phyloP scores from a whole-genome alignment of 1,140 invertebrate species.

The Ooceraea biroi region DNA sequence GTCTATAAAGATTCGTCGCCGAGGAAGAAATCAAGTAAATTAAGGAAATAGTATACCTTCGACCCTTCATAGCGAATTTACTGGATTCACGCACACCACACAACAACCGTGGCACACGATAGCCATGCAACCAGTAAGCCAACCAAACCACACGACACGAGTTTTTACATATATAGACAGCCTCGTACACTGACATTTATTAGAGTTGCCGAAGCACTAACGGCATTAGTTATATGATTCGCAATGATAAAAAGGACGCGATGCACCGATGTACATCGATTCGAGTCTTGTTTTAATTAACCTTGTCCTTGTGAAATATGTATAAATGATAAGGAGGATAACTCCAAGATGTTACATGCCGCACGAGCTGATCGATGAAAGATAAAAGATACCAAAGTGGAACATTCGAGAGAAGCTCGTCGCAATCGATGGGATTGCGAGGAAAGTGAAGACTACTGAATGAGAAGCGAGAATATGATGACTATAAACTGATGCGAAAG shows the following conservation, averaged over 20 bases:
- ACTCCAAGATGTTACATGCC: background rate
- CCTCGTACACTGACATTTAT: constrained; percentile 36
- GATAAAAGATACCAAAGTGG: background rate
- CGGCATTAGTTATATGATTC: constrained; percentile 48
- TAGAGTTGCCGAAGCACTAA: constrained; percentile 19
- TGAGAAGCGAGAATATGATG: background rate
- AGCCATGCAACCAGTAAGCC: constrained; percentile 77
- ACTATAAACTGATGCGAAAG: constrained; percentile 11
- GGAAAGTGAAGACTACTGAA: background rate
- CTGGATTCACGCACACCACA: constrained; percentile 54
- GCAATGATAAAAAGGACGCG: constrained; percentile 1
- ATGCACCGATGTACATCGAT: background rate
- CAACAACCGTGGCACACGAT: constrained; percentile 77
- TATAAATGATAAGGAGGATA: background rate
- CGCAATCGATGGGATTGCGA: background rate
- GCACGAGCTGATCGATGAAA: background rate
- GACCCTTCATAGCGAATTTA: constrained; percentile 52
- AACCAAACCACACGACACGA: constrained; percentile 70
- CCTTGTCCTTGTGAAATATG: constrained; percentile 5
- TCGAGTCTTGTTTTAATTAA: background rate
- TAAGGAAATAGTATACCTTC: constrained; percentile 64
- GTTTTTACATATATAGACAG: constrained; percentile 50
- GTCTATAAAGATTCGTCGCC: constrained; percentile 81
- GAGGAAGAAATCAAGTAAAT: constrained; percentile 83
- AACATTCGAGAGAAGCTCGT: background rate